Evolutionary conservation across 2,113 vertebrate genomes (phyloP).

Genomic region (Ia io): DNA sequence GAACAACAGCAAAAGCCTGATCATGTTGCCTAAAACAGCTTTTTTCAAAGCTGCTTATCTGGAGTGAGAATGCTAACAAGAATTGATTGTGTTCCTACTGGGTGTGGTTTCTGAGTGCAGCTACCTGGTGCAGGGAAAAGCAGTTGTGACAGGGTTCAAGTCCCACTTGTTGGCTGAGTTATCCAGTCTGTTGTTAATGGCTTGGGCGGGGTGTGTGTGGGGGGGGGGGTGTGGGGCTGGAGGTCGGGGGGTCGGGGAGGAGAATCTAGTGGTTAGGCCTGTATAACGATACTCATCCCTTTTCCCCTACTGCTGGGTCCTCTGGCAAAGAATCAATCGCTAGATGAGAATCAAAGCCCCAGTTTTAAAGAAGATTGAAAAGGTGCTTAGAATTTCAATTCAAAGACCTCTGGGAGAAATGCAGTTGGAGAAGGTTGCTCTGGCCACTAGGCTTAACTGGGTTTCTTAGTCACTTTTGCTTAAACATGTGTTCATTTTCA

Average conservation of each 20-base stretch:
- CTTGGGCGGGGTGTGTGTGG: too few species aligned
- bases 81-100: slow-evolving; percentile 39
- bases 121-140: not conserved
- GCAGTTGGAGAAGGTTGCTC: not conserved
- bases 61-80: slow-evolving; percentile 56
- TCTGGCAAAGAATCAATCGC: slow-evolving; percentile 5
- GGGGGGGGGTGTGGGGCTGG: too few species aligned
- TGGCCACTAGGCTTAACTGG: not conserved
- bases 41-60: slow-evolving; percentile 62
- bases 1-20: slow-evolving; percentile 80
- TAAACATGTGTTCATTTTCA: slow-evolving; percentile 5
- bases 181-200: not conserved
- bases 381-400: not conserved
- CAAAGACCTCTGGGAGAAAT: not conserved
- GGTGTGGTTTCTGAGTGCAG: slow-evolving; percentile 12
- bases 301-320: not conserved
- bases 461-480: slow-evolving; percentile 35
- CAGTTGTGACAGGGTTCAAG: not conserved
- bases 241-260: not conserved
- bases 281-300: rapidly evolving
- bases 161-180: not conserved
- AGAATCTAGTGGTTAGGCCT: not conserved
- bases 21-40: slow-evolving; percentile 70
- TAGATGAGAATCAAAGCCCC: not conserved
- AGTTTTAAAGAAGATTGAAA: not conserved